A percentile compares a stretch with the other conserved stretches of the same genome.
Conservation (phyloP, 2,888 invertebrate species). For the Sphaerophoria taeniata region DNA sequence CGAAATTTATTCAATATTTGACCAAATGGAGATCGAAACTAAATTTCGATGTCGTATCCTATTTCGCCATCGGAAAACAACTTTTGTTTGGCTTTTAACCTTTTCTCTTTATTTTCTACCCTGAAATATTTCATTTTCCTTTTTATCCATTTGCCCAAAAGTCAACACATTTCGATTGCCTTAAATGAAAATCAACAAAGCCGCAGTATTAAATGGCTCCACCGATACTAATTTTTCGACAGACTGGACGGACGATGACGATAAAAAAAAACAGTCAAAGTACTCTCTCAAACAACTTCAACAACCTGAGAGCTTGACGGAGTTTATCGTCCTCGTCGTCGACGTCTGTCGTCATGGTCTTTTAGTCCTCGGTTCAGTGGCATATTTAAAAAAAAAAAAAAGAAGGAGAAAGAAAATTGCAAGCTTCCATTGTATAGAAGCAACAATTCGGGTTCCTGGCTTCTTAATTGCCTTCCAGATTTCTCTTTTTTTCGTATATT, state of each 20-base stretch:
- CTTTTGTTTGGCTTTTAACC: constrained; percentile 14
- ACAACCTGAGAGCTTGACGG: constrained; percentile 3
- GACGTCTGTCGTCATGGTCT: not conserved
- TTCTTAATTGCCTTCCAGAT: constrained; percentile 63
- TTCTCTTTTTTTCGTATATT: not conserved
- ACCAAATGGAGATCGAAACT: constrained; percentile 13
- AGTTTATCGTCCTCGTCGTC: constrained; percentile 1
- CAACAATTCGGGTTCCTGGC: constrained; percentile 61
- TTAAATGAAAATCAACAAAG: constrained; percentile 67
- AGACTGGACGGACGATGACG: too few relatives aligned
- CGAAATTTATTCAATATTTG: constrained; percentile 27
- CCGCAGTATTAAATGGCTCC: constrained; percentile 25
- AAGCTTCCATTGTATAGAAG: constrained; percentile 19
- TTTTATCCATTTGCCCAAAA: constrained; percentile 40
- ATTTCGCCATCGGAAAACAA: not conserved
- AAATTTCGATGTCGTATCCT: constrained; percentile 22
- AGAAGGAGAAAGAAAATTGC: not conserved
- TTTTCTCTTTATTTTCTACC: not conserved
- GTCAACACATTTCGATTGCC: constrained; percentile 64
- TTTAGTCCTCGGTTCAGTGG: not conserved
- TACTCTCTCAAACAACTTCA: constrained; percentile 25
- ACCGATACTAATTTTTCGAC: constrained; percentile 13
- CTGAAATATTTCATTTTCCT: constrained; percentile 3
- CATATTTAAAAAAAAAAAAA: not conserved
- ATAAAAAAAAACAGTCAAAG: not conserved